Conservation (phyloP, 2,888 invertebrate genomes). For the Isoperla grammatica region DNA sequence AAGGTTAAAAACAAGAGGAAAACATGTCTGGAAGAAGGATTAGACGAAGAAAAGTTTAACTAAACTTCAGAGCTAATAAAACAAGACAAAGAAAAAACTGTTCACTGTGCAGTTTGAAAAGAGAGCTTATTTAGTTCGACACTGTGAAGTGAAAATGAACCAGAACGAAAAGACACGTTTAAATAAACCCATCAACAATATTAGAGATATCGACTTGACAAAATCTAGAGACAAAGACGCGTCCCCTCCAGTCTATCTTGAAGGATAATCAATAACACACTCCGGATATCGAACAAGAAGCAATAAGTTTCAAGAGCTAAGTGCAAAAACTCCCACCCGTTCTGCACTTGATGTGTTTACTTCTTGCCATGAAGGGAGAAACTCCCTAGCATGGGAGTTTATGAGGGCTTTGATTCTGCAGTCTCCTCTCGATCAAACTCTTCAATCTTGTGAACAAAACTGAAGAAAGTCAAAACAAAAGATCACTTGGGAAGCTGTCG, state of each 20-base stretch:
- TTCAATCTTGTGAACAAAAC: no score
- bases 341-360: not conserved
- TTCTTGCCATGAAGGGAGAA: not conserved
- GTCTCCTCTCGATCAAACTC: no score
- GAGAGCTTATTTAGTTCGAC: no score
- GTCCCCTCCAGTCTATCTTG: not conserved
- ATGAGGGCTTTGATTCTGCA: not conserved
- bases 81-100: no score
- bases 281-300: not conserved
- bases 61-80: no score
- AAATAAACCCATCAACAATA: not conserved
- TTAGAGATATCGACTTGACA: not conserved
- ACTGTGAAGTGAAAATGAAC: not conserved
- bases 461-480: no score
- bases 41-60: no score
- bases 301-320: not conserved
- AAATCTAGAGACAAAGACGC: not conserved
- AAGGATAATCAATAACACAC: constrained; percentile 1
- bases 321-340: not conserved
- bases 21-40: no score
- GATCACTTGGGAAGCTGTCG: no score
- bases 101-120: no score
- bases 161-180: not conserved
- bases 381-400: not conserved
- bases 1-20: no score